Evolutionary conservation across 2,888 invertebrate genomes (phyloP), one percentile per base, ranked within the genome.

Genomic region (Leptopilina syphax): DNA sequence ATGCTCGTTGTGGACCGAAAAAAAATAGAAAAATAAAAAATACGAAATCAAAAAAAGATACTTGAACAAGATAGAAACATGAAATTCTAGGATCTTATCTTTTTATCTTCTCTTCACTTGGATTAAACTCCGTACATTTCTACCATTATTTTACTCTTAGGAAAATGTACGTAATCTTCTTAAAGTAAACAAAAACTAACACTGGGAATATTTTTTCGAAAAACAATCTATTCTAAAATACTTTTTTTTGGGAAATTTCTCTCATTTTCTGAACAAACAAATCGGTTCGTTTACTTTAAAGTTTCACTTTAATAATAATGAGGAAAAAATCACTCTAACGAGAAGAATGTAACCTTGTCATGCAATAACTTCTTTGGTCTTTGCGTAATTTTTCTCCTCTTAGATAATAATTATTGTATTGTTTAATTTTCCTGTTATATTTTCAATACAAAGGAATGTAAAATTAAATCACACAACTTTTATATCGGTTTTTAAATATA

Each of bases 41-140:
- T 85, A 84, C 84, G 80, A 80, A 63, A 63, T 65, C 63, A 44
- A 76, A 79, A 65, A 77, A 79, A 81, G 81, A 79, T 77, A 66
- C 76, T 70, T 76, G 79, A 77, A 78, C 65, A 82, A 84, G 86
- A 82, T 85, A 86, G 85, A 83, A 63, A 82, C 90, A 89, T 88
- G 87, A 89, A 90, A 89, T 89, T 87, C 85, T 82, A 79, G 83
- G 79, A 83, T 78, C 70, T 83, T 79, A 65, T 81, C 80, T 34
- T 34, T 34, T 78, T 79, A 83, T n/a, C 65, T 70, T 79, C 83
- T 82, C 80, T 79, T 82, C 78, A 81, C 77, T 82, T 77, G 44
- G 44, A 44, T 44, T 44, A 44, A 44, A 10, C 10, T 50, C 50
- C 50, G 10, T 44, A 44, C 1, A 7, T 8, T 50, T 50, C 12